Evolutionary conservation across 2,113 vertebrate genomes (phyloP).

Genomic region (Paraplagusia blochii): DNA sequence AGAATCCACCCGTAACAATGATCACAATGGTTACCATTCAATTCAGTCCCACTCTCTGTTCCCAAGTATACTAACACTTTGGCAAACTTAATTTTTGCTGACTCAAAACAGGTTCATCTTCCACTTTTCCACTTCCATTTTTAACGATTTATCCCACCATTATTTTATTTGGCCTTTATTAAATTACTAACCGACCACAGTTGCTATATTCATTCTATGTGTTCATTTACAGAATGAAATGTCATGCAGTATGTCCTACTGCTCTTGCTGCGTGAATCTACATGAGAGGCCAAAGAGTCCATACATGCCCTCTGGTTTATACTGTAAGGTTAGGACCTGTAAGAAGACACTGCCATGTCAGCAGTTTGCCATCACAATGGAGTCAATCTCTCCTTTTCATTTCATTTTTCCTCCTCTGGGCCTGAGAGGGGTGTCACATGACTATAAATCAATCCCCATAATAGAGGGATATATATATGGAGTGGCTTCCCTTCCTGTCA

Average conservation of each 20-base stretch:
- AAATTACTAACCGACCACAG: too few species aligned
- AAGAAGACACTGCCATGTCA: constrained; percentile 76
- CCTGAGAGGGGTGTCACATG: constrained; percentile 53
- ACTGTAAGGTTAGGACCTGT: constrained; percentile 70
- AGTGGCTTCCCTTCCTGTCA: constrained; percentile 20
- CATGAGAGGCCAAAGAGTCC: constrained; percentile 18
- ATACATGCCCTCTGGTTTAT: constrained; percentile 54
- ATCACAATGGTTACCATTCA: too few species aligned
- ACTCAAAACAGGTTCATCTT: too few species aligned
- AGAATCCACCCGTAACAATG: too few species aligned
- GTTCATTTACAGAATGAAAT: too few species aligned
- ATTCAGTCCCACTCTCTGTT: too few species aligned
- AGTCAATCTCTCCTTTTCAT: constrained; percentile 58
- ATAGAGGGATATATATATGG: constrained; percentile 38
- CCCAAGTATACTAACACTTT: too few species aligned
- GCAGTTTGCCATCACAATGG: constrained; percentile 70
- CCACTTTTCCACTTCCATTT: too few species aligned
- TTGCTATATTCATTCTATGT: too few species aligned
- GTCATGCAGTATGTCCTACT: constrained; percentile 23
- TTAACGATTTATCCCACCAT: too few species aligned
- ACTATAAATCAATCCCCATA: constrained; percentile 53
- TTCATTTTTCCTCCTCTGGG: constrained; percentile 53
- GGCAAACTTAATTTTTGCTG: too few species aligned
- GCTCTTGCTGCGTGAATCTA: constrained; percentile 4
- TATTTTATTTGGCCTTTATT: too few species aligned